These are phyloP conservation scores for Mycteria americana DNA, from an alignment of 2,797 vertebrate species.

Conservation along the genomic window DNA sequence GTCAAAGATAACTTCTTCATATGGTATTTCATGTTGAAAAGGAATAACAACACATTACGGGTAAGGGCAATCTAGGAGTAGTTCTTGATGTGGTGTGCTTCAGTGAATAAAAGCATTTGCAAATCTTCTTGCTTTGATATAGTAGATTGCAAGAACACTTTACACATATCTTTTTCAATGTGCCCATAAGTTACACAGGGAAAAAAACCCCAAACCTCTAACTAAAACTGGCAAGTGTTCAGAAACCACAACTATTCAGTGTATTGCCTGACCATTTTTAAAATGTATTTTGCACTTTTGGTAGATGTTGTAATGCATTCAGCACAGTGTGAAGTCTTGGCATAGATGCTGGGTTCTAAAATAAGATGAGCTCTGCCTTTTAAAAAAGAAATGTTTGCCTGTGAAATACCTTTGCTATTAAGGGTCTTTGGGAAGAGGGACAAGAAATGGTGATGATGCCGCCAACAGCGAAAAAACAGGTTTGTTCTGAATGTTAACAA, in stretches of 20 bases:
- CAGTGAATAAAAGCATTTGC: slow-evolving; percentile 23
- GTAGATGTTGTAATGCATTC: slow-evolving; percentile 62
- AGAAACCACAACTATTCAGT: slow-evolving; percentile 57
- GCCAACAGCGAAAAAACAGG: neutral
- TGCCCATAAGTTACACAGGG: slow-evolving; percentile 1
- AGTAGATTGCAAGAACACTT: slow-evolving; percentile 27
- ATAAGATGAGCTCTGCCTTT: slow-evolving; percentile 42
- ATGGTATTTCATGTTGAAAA: neutral
- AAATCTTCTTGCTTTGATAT: slow-evolving; percentile 45
- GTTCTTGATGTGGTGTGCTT: slow-evolving; percentile 2
- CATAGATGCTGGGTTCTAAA: slow-evolving; percentile 50
- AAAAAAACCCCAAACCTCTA: neutral
- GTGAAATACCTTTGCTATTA: slow-evolving; percentile 48
- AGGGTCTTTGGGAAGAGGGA: neutral
- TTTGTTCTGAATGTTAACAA: neutral
- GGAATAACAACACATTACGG: neutral
- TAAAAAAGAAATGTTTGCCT: slow-evolving; percentile 48
- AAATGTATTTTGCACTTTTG: slow-evolving; percentile 65
- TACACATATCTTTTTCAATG: slow-evolving; percentile 26
- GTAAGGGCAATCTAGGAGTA: neutral
- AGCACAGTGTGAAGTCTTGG: slow-evolving; percentile 67
- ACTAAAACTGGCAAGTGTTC: slow-evolving; percentile 26
- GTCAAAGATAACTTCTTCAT: neutral
- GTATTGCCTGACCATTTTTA: slow-evolving; percentile 38
- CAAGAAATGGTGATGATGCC: neutral